Base-by-base conservation (phyloP, 2,113 vertebrate species). In the Chamaea fasciata region DNA sequence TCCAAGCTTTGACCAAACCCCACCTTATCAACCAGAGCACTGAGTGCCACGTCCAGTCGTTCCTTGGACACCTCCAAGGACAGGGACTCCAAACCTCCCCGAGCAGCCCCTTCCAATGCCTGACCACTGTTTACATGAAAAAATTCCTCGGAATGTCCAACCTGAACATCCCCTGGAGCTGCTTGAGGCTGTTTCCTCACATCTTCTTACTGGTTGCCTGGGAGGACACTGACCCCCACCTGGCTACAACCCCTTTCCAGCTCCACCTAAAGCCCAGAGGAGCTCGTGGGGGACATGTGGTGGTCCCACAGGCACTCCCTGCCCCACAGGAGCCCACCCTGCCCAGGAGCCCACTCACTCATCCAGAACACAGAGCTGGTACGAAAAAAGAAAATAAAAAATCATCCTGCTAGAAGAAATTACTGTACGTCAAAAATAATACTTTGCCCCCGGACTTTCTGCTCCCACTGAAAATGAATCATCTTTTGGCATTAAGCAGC, bases 391-490 rank as follows among this genome's bases (percentile, higher is more conserved):
- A 49, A 78, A 59, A 77, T 56, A 53, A 9, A 23, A 78, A 56
- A 69, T 60, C 70, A 63, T 70, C 74, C 89, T 15, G 27, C 63
- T 50, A 77, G 82, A 67, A 89, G 82, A 94, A 96, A 93, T 95
- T 50, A 93, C 60, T 62, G 87, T 30, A 37, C 79, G 93, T 90
- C 90, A 95, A 7, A 94, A 95, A 88, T 69, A 90, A 95, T 63
- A 26, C 85, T 87, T 97, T 94, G 95, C 95, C 94, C 95, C 95
- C 83, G 7, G 96, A 94, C 94, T 95, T 95, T 93, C 95, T 95
- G 87, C 90, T 96, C 90, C 95, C 92, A 96, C 95, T 95, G 91
- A 73, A 53, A 90, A 71, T 96, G 97, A 97, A 91, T 97, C 97
- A 96, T 95, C 95, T 74, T 57, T 60, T 6, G 3, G 85, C 89